Percentiles rank a stretch among this genome's conserved stretches.
Conservation (phyloP, 2,113 vertebrate species). For the Tetraodon nigroviridis region DNA sequence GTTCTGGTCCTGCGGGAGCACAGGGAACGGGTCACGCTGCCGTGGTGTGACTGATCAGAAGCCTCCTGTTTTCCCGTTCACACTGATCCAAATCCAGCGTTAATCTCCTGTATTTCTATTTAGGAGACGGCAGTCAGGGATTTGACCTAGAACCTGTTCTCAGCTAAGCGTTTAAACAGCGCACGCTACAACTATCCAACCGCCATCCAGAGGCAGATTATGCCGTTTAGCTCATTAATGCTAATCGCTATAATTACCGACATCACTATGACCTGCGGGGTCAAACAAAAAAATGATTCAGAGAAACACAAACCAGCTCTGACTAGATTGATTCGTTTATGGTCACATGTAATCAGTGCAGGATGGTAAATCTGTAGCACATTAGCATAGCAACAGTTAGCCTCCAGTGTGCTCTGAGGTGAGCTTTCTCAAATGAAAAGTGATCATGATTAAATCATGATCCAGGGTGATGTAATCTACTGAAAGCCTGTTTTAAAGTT, state of each 20-base stretch:
- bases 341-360: no score
- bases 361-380: no score
- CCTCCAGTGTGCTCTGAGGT: not conserved
- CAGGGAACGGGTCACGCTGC: constrained; percentile 6
- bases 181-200: constrained; percentile 2
- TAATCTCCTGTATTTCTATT: constrained; percentile 61
- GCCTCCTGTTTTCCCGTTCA: constrained; percentile 32
- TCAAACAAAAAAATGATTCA: not conserved
- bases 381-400: not conserved
- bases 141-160: constrained; percentile 46
- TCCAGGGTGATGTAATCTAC: constrained; percentile 12
- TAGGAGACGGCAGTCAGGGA: constrained; percentile 35
- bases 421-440: not conserved
- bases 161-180: constrained; percentile 23
- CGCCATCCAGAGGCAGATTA: not conserved
- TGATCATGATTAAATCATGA: constrained; percentile 5
- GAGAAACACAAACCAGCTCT: no score
- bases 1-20: not conserved
- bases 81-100: constrained; percentile 48
- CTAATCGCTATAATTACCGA: not conserved
- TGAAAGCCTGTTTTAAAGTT: constrained; percentile 14
- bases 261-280: not conserved
- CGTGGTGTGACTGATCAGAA: constrained; percentile 24
- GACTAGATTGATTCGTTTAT: no score
- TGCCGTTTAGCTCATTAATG: not conserved